Conservation (phyloP, 2,888 invertebrate genomes). For the Conomelus anceps region DNA sequence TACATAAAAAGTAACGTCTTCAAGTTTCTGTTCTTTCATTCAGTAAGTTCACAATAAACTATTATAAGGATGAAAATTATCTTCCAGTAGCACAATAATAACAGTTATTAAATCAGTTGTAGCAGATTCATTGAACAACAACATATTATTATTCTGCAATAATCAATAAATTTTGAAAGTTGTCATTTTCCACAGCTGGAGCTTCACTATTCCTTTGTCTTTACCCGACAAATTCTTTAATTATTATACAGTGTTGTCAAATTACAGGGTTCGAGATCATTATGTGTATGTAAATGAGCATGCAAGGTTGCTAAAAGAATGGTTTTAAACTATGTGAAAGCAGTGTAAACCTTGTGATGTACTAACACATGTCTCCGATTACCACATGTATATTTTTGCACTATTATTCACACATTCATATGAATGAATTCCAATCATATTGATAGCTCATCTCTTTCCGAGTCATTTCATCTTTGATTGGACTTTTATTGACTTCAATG, state of each 20-base stretch:
- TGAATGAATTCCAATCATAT: too few species aligned
- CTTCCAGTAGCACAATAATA: neutral
- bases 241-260: neutral
- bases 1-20: too few species aligned
- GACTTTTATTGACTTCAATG: too few species aligned
- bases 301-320: neutral
- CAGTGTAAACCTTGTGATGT: neutral
- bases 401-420: neutral
- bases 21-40: too few species aligned
- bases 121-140: neutral
- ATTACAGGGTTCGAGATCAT: neutral
- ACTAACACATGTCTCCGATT: neutral
- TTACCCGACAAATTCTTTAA: neutral
- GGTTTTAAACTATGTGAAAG: neutral
- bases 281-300: neutral
- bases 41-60: too few species aligned
- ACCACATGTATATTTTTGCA: neutral
- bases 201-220: neutral
- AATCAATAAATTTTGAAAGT: neutral
- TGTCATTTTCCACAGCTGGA: neutral
- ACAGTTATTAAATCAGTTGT: neutral
- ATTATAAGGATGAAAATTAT: neutral
- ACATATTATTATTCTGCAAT: neutral
- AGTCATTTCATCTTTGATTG: too few species aligned
- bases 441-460: neutral